A percentile compares a stretch with the other conserved stretches of the same genome.
Evolutionary conservation across 1,140 invertebrate species (phyloP).

Genomic region (Euborellia annulipes): DNA sequence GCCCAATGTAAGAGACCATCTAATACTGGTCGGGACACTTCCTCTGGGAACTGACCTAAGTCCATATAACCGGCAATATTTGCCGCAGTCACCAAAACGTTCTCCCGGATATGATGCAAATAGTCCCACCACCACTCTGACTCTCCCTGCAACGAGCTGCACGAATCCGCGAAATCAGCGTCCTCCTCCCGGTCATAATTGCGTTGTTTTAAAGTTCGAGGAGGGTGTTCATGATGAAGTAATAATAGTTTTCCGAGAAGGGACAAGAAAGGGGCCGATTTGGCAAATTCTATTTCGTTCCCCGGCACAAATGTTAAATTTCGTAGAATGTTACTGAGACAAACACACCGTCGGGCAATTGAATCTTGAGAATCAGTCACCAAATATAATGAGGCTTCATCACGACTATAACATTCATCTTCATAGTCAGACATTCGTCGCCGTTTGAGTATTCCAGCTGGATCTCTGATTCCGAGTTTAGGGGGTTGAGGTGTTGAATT

Average conservation of each 20-base stretch:
- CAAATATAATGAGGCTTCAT: conserved; percentile 75
- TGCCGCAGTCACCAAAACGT: conserved; percentile 80
- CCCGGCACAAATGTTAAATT: conserved; percentile 95
- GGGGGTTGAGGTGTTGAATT: not conserved
- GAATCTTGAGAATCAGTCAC: conserved; percentile 75
- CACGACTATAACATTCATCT: conserved; percentile 81
- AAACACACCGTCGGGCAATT: conserved; percentile 72
- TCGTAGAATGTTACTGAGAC: conserved; percentile 81
- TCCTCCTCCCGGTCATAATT: conserved; percentile 78
- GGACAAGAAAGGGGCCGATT: conserved; percentile 69
- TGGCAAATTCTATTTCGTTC: conserved; percentile 87
- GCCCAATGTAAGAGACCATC: conserved; percentile 93
- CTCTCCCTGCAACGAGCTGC: conserved; percentile 56
- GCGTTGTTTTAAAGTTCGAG: conserved; percentile 59
- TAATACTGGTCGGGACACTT: conserved; percentile 77
- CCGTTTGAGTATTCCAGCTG: conserved; percentile 54
- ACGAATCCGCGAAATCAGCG: conserved; percentile 58
- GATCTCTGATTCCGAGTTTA: conserved; percentile 47
- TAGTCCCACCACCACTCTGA: conserved; percentile 92
- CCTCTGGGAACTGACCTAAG: conserved; percentile 71
- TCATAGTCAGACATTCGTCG: conserved; percentile 66
- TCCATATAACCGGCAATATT: conserved; percentile 89
- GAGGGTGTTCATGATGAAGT: conserved; percentile 78
- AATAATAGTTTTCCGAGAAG: conserved; percentile 79
- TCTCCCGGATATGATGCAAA: conserved; percentile 78